Percentiles rank a stretch among this genome's conserved stretches.
These are phyloP conservation scores for Temnothorax nylanderi DNA, from an alignment of 1,140 invertebrate species.

Conservation along the genomic window DNA sequence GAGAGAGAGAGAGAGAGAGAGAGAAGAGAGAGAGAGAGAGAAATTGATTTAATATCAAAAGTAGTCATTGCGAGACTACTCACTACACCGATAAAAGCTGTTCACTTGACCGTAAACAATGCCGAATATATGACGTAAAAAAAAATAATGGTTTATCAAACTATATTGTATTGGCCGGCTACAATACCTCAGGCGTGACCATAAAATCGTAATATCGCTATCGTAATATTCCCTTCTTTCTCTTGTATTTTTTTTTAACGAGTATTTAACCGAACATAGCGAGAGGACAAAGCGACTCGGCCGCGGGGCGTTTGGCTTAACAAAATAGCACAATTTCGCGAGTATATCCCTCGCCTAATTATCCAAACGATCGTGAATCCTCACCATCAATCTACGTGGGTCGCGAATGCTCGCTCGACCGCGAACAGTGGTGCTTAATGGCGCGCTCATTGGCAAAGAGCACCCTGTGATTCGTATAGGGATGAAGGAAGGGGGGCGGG, in stretches of 20 bases:
- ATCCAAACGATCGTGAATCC: conserved; percentile 69
- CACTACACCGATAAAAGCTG: not conserved
- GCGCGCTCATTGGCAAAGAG: conserved; percentile 69
- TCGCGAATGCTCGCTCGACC: conserved; percentile 66
- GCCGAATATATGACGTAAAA: conserved; percentile 32
- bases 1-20: not conserved
- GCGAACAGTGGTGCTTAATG: conserved; percentile 76
- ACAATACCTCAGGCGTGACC: conserved; percentile 13
- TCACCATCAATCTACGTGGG: conserved; percentile 66
- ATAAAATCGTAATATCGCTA: conserved; percentile 36
- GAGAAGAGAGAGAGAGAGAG: not conserved
- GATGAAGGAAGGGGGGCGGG: not conserved
- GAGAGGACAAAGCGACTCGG: not conserved
- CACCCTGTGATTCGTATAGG: not conserved
- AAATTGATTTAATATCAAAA: conserved; percentile 27
- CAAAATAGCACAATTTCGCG: conserved; percentile 55
- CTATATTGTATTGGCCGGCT: conserved; percentile 17
- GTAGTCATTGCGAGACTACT: not conserved
- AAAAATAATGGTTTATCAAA: conserved; percentile 38
- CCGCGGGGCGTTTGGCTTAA: not conserved
- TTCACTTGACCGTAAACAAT: conserved; percentile 36
- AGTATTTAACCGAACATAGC: conserved; percentile 22
- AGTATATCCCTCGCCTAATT: conserved; percentile 57
- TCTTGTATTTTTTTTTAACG: not conserved
- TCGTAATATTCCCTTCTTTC: not conserved